A percentile compares a stretch with the other conserved stretches of the same genome.
These are phyloP conservation scores for Brachypodius melanocephalos DNA, from an alignment of 2,113 vertebrate genomes.

Conservation along the genomic window DNA sequence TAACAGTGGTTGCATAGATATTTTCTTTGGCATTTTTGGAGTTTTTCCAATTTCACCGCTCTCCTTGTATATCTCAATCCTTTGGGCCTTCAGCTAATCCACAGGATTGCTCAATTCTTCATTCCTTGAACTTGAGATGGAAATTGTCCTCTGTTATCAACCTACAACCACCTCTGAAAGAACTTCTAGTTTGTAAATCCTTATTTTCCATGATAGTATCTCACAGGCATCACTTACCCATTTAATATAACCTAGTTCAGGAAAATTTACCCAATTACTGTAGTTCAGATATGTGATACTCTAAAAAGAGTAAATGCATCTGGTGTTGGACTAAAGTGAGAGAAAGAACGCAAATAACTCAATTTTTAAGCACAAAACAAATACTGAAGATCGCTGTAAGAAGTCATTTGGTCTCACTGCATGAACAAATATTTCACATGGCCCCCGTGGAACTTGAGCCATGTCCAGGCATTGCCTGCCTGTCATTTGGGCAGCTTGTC, in stretches of 20 bases:
- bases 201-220: background rate
- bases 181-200: background rate
- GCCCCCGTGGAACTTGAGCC: background rate
- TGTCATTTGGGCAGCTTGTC: background rate
- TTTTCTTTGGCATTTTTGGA: background rate
- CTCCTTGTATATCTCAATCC: background rate
- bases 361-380: background rate
- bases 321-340: background rate
- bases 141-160: background rate
- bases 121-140: background rate
- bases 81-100: background rate
- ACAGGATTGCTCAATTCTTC: background rate
- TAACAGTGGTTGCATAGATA: background rate
- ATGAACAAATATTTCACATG: background rate
- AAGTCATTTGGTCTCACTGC: background rate
- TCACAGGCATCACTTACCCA: background rate
- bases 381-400: background rate
- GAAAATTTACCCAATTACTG: background rate
- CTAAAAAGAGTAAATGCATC: background rate
- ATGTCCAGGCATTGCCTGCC: background rate
- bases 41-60: fast-evolving
- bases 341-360: background rate
- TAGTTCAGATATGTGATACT: background rate
- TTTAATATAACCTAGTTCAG: background rate
- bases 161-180: background rate